These are phyloP conservation scores for Harlomillsia oculata DNA, from an alignment of 1,140 invertebrate genomes.

Conservation along the genomic window DNA sequence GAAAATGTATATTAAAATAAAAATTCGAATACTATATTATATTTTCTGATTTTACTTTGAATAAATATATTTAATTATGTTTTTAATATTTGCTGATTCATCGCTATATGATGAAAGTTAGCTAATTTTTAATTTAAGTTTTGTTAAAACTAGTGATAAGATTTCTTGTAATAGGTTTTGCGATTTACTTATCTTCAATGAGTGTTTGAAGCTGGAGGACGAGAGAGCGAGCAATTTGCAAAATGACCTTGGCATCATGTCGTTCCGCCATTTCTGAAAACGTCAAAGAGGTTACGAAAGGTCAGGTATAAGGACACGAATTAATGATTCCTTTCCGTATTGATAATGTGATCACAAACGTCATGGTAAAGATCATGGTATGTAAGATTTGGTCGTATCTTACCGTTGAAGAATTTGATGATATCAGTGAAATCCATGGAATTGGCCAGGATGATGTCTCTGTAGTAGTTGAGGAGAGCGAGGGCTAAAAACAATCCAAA, in stretches of 20 bases:
- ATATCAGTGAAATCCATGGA: slow-evolving; percentile 96
- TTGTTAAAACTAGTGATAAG: too few relatives aligned
- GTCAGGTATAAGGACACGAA: neutral
- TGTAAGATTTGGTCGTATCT: too few relatives aligned
- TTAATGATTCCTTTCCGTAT: too few relatives aligned
- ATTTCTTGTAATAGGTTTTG: neutral
- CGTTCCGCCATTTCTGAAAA: slow-evolving; percentile 87
- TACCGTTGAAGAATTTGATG: slow-evolving; percentile 95
- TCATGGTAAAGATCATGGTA: too few relatives aligned
- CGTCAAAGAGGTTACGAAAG: slow-evolving; percentile 31
- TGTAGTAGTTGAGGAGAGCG: slow-evolving; percentile 79
- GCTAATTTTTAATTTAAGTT: too few relatives aligned
- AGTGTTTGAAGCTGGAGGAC: slow-evolving; percentile 78
- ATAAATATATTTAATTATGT: too few relatives aligned
- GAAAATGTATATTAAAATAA: too few relatives aligned
- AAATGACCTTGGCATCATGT: slow-evolving; percentile 72
- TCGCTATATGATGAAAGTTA: too few relatives aligned
- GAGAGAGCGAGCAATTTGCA: slow-evolving; percentile 68
- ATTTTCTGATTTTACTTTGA: too few relatives aligned
- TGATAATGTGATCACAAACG: too few relatives aligned
- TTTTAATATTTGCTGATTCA: too few relatives aligned
- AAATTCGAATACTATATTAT: too few relatives aligned
- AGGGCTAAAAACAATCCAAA: slow-evolving; percentile 90
- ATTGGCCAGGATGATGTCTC: slow-evolving; percentile 87
- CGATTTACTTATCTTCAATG: slow-evolving; percentile 74